These are phyloP conservation scores for Epinotia demarniana DNA, from an alignment of 2,888 invertebrate species.

Conservation along the genomic window DNA sequence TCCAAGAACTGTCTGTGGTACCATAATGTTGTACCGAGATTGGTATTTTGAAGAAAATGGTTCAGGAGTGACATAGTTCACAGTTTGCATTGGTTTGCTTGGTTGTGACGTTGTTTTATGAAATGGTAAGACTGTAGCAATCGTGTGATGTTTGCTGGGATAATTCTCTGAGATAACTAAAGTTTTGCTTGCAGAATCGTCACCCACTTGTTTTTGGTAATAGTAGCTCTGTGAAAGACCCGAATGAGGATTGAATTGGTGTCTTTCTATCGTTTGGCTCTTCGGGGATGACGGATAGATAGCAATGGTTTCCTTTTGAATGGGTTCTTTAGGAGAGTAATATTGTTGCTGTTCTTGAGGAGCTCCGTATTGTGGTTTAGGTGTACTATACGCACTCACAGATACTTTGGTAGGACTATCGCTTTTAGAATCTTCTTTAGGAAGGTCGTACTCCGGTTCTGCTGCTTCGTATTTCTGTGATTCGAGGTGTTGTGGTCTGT, in stretches of 20 bases:
- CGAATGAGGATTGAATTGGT: conserved; percentile 57
- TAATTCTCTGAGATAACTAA: conserved; percentile 83
- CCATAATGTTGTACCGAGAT: conserved; percentile 75
- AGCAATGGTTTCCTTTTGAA: conserved; percentile 60
- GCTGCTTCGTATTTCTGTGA: conserved; percentile 43
- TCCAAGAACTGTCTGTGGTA: conserved; percentile 72
- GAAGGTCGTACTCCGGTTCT: conserved; percentile 53
- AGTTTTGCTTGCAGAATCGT: conserved; percentile 58
- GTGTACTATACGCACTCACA: conserved; percentile 25
- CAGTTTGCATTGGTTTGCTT: conserved; percentile 64
- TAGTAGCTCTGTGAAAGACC: conserved; percentile 63
- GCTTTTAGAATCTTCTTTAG: conserved; percentile 47
- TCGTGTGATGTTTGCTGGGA: conserved; percentile 84
- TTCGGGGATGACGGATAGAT: conserved; percentile 60
- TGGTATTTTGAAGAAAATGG: conserved; percentile 72
- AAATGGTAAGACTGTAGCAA: conserved; percentile 80
- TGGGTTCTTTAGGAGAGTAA: conserved; percentile 56
- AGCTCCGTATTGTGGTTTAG: conserved; percentile 45
- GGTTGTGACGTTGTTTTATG: conserved; percentile 63
- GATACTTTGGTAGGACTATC: conserved; percentile 31
- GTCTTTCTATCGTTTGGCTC: conserved; percentile 56
- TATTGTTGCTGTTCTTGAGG: conserved; percentile 55
- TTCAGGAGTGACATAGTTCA: conserved; percentile 77
- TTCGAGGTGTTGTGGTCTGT: conserved; percentile 52
- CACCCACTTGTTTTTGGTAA: conserved; percentile 64